Evolutionary conservation across 1,140 invertebrate species (phyloP).

Genomic region (Musca vetustissima): DNA sequence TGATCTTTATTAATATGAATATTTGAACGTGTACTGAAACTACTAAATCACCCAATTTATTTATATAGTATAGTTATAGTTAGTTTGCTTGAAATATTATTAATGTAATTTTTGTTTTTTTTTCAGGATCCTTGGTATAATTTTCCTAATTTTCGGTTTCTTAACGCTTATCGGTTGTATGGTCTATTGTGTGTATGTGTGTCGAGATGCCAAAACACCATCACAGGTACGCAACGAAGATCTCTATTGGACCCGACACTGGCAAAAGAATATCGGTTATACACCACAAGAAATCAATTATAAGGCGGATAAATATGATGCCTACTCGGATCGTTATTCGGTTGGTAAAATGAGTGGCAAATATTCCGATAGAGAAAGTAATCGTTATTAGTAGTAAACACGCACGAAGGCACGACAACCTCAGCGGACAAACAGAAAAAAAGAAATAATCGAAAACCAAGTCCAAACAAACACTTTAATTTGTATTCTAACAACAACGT

Average conservation of each 20-base stretch:
- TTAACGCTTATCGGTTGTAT: conserved; percentile 80
- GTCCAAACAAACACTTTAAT: too few species aligned
- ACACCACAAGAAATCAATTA: conserved; percentile 78
- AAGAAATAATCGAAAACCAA: too few species aligned
- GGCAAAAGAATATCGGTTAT: conserved; percentile 78
- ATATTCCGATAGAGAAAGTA: conserved; percentile 66
- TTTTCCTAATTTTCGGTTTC: conserved; percentile 85
- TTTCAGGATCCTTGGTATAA: conserved; percentile 77
- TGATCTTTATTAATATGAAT: too few species aligned
- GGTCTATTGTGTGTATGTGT: conserved; percentile 82
- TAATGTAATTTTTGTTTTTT: background rate
- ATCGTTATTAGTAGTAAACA: conserved; percentile 42
- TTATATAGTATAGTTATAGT: too few species aligned
- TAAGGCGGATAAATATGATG: conserved; percentile 70
- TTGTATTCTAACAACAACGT: conserved; percentile 37
- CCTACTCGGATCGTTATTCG: conserved; percentile 68
- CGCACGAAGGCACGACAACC: too few species aligned
- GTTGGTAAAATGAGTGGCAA: conserved; percentile 72
- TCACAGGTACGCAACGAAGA: conserved; percentile 73
- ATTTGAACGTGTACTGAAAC: too few species aligned
- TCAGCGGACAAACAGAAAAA: background rate
- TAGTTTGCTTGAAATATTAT: too few species aligned
- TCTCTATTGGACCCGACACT: conserved; percentile 86
- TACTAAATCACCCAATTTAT: too few species aligned
- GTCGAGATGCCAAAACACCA: conserved; percentile 72